These are phyloP conservation scores for Blastobasis adustella DNA, from an alignment of 2,888 invertebrate species.

Conservation along the genomic window DNA sequence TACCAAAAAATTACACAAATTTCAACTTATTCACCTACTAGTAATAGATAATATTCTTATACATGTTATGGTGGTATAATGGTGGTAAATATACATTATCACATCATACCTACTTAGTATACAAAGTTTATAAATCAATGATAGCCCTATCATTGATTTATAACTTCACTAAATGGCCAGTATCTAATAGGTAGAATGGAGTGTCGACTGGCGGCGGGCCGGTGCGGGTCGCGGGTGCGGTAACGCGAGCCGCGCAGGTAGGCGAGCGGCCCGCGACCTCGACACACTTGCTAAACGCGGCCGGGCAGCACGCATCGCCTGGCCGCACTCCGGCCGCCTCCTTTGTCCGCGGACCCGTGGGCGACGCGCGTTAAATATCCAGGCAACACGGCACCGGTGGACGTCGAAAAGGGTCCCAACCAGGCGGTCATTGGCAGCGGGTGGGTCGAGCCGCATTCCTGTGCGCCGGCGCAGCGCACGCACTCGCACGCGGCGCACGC, in stretches of 20 bases:
- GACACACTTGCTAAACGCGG: slow-evolving; percentile 16
- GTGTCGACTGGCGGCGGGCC: slow-evolving; percentile 9
- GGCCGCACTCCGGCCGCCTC: slow-evolving; percentile 7
- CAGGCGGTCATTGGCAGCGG: slow-evolving; percentile 72
- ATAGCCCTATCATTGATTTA: too few species aligned
- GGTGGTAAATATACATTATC: too few species aligned
- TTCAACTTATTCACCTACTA: too few species aligned
- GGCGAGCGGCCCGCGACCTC: slow-evolving; percentile 39
- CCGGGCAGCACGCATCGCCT: neutral
- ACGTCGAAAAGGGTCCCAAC: slow-evolving; percentile 64
- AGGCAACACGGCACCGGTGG: slow-evolving; percentile 53
- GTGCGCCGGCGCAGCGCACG: slow-evolving; percentile 60
- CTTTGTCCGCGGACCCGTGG: slow-evolving; percentile 29
- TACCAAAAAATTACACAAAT: too few species aligned
- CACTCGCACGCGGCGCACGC: slow-evolving; percentile 48
- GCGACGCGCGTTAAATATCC: slow-evolving; percentile 45
- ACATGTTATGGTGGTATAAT: too few species aligned
- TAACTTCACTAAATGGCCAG: too few species aligned
- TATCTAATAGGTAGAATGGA: neutral
- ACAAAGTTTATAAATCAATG: too few species aligned
- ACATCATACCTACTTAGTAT: too few species aligned
- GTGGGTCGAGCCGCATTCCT: slow-evolving; percentile 69
- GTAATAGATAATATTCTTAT: too few species aligned
- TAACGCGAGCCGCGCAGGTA: slow-evolving; percentile 20
- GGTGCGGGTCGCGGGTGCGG: slow-evolving; percentile 2